A percentile compares a stretch with the other conserved stretches of the same genome.
These are phyloP conservation scores for Chymomyza procnemis DNA, from an alignment of 2,888 invertebrate genomes.

Conservation along the genomic window DNA sequence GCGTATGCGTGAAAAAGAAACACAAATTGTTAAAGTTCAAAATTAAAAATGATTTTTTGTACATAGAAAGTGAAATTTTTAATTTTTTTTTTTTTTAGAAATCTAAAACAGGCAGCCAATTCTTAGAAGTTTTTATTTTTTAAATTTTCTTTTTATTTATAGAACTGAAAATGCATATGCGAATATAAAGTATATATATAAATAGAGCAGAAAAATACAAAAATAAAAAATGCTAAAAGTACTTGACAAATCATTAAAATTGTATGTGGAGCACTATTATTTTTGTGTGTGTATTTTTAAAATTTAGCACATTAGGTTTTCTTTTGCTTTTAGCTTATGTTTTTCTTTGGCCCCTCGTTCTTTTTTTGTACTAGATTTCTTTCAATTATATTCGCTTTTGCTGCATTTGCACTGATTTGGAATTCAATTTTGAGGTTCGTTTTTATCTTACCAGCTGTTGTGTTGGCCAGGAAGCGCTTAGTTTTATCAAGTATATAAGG, in stretches of 20 bases:
- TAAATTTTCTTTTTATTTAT: slow-evolving; percentile 3
- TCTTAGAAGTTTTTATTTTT: slow-evolving; percentile 21
- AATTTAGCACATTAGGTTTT: slow-evolving; percentile 61
- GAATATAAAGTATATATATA: slow-evolving; percentile 20
- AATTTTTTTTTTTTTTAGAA: slow-evolving; percentile 21
- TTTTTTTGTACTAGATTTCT: slow-evolving; percentile 7
- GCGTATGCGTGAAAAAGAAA: slow-evolving; percentile 70
- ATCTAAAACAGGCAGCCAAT: slow-evolving; percentile 57
- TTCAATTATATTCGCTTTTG: slow-evolving; percentile 28
- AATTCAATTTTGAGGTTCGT: background rate
- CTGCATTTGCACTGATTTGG: slow-evolving; percentile 61
- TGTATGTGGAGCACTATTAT: background rate
- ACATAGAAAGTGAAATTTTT: slow-evolving; percentile 19
- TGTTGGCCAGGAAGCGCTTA: slow-evolving; percentile 78
- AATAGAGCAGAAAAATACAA: slow-evolving; percentile 1
- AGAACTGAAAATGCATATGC: slow-evolving; percentile 51
- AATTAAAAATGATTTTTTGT: slow-evolving; percentile 53
- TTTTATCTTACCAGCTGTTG: slow-evolving; percentile 76
- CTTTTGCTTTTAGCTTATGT: slow-evolving; percentile 20
- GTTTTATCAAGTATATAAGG: slow-evolving; percentile 79
- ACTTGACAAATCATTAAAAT: slow-evolving; percentile 20
- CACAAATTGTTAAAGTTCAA: slow-evolving; percentile 68
- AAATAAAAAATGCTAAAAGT: slow-evolving; percentile 32
- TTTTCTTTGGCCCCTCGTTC: background rate
- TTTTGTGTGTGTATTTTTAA: slow-evolving; percentile 62